Evolutionary conservation across 1,140 invertebrate species (phyloP).

Genomic region (Cotesia glomerata): DNA sequence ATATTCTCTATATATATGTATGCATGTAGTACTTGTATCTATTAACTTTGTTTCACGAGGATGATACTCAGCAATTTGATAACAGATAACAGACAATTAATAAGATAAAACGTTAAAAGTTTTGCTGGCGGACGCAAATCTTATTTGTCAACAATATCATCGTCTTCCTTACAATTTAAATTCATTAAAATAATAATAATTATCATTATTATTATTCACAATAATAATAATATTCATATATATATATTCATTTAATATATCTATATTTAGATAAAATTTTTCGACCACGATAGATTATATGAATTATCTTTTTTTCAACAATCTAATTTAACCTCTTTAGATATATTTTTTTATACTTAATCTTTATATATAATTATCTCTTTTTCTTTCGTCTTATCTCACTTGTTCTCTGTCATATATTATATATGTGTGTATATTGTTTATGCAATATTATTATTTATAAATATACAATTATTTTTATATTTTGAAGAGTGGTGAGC

Average conservation of each 20-base stretch:
- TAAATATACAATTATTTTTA: conserved; percentile 59
- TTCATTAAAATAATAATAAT: conserved; percentile 1
- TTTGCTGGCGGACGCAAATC: conserved; percentile 54
- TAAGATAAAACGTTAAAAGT: conserved; percentile 46
- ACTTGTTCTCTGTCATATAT: conserved; percentile 6
- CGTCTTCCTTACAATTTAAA: conserved; percentile 32
- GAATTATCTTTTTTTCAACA: conserved; percentile 51
- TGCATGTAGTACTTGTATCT: background rate
- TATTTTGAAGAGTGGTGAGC: conserved; percentile 51
- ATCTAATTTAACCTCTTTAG: conserved; percentile 43
- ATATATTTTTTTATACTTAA: conserved; percentile 12
- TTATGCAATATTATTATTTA: conserved; percentile 56
- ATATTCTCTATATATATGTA: background rate
- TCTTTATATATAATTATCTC: conserved; percentile 31
- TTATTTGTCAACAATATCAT: conserved; percentile 53
- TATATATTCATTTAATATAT: conserved; percentile 31
- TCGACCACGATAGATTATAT: conserved; percentile 41
- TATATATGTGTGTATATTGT: conserved; percentile 49
- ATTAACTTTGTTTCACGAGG: background rate
- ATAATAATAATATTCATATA: conserved; percentile 28
- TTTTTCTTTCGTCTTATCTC: conserved; percentile 35
- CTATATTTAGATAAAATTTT: background rate
- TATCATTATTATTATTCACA: no score
- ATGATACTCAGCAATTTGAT: background rate
- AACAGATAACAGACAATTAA: conserved; percentile 43